A percentile compares a stretch with the other conserved stretches of the same genome.
Evolutionary conservation across 2,888 invertebrate species (phyloP).

Genomic region (Brassicogethes aeneus): DNA sequence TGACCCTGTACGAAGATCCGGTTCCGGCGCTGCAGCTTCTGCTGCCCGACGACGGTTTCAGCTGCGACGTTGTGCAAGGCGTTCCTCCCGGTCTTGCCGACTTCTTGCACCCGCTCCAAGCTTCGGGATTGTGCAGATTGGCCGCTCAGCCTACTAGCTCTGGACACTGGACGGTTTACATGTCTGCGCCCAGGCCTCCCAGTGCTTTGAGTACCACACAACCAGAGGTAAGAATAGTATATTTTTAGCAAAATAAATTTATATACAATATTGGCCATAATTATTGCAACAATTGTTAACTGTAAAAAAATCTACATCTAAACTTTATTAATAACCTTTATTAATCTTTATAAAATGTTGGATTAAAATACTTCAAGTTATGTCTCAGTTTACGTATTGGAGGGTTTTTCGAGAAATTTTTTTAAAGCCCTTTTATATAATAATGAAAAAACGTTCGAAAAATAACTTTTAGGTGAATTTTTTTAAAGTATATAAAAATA

Average conservation of each 20-base stretch:
- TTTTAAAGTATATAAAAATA: too few species aligned
- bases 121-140: conserved; percentile 79
- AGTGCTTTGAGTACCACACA: conserved; percentile 38
- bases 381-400: too few species aligned
- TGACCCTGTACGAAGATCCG: conserved; percentile 83
- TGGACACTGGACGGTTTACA: conserved; percentile 94
- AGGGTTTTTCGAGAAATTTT: too few species aligned
- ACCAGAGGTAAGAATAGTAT: conserved; percentile 35
- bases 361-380: too few species aligned
- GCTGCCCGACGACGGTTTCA: conserved; percentile 89
- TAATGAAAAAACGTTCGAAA: too few species aligned
- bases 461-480: too few species aligned
- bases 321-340: too few species aligned
- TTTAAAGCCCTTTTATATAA: too few species aligned
- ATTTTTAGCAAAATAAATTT: not conserved
- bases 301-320: too few species aligned
- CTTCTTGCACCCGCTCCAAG: conserved; percentile 74
- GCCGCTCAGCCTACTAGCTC: conserved; percentile 85
- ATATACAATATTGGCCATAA: too few species aligned
- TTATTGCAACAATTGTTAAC: too few species aligned
- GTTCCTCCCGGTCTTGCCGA: conserved; percentile 89
- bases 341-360: too few species aligned
- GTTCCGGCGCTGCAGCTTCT: conserved; percentile 84
- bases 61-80: conserved; percentile 83
- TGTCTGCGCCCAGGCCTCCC: conserved; percentile 47